phyloP scores from a whole-genome alignment of 2,797 vertebrate species.

The Notoglanidium macrostoma region DNA sequence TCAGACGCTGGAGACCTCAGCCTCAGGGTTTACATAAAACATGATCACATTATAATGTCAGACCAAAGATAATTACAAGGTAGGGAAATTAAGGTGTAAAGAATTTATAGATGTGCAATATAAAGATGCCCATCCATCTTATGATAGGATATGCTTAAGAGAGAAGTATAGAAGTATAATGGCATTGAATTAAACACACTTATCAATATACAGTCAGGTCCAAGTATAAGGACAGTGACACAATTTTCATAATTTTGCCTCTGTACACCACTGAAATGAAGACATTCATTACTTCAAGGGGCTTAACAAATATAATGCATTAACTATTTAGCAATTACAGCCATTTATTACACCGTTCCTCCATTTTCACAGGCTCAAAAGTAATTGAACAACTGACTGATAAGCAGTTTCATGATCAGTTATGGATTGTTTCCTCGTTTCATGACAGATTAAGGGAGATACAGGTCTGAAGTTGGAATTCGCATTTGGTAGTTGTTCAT shows the following conservation, averaged over 20 bases:
- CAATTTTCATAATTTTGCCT: neutral
- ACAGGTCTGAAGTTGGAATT: neutral
- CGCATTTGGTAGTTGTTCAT: neutral
- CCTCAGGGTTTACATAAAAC: conserved; percentile 48
- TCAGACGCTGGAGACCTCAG: conserved; percentile 33
- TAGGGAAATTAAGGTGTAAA: conserved; percentile 38
- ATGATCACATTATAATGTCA: conserved; percentile 44
- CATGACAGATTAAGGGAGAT: too few species aligned
- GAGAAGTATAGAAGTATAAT: neutral
- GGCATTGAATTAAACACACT: neutral
- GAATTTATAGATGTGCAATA: conserved; percentile 30
- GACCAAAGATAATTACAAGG: conserved; percentile 46
- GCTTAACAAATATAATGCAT: neutral
- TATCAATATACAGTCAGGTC: neutral
- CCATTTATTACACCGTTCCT: neutral
- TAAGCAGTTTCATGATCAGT: neutral
- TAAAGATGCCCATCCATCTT: conserved; percentile 2
- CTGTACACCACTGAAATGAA: neutral
- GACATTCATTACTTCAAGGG: neutral
- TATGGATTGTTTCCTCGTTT: neutral
- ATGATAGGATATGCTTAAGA: neutral
- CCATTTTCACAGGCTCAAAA: neutral
- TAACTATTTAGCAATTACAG: neutral
- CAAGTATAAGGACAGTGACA: neutral
- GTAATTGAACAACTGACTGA: neutral